Evolutionary conservation across 2,888 invertebrate genomes (phyloP).

Genomic region (Agrochola lota): DNA sequence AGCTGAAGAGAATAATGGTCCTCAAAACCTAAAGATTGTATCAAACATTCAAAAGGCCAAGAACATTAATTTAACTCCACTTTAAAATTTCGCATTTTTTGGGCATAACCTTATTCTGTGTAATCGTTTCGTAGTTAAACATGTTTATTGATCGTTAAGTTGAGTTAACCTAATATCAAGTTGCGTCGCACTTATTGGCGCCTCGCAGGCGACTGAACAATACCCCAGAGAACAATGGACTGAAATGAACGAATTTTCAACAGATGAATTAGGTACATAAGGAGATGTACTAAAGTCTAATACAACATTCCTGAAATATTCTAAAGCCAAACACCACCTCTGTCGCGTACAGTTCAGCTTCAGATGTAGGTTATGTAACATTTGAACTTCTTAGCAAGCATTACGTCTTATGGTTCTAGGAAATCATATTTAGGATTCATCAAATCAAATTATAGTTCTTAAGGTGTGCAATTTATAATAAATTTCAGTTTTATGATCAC

Average conservation of each 20-base stretch:
- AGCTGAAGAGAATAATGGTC: conserved; percentile 3
- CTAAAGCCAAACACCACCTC: background rate
- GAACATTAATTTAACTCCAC: conserved; percentile 14
- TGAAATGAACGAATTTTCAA: conserved; percentile 62
- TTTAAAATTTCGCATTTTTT: conserved; percentile 33
- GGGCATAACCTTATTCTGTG: conserved; percentile 42
- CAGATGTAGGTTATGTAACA: conserved; percentile 43
- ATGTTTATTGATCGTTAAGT: conserved; percentile 60
- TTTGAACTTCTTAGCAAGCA: conserved; percentile 49
- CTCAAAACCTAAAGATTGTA: conserved; percentile 37
- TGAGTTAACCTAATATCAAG: conserved; percentile 65
- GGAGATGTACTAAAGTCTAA: conserved; percentile 5
- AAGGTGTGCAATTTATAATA: conserved; percentile 9
- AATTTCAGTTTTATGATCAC: conserved; percentile 21
- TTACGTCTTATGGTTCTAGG: conserved; percentile 22
- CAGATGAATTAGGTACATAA: conserved; percentile 39
- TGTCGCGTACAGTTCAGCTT: conserved; percentile 29
- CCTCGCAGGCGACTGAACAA: conserved; percentile 61
- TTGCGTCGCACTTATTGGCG: conserved; percentile 66
- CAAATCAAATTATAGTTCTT: conserved; percentile 12
- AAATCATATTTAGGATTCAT: conserved; percentile 19
- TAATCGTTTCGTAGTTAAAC: conserved; percentile 37
- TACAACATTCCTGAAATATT: conserved; percentile 25
- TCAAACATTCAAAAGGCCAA: conserved; percentile 36
- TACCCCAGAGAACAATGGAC: conserved; percentile 62